Conservation (phyloP, 92 coral and sea anemone species). For the Phenganax subtilis region DNA sequence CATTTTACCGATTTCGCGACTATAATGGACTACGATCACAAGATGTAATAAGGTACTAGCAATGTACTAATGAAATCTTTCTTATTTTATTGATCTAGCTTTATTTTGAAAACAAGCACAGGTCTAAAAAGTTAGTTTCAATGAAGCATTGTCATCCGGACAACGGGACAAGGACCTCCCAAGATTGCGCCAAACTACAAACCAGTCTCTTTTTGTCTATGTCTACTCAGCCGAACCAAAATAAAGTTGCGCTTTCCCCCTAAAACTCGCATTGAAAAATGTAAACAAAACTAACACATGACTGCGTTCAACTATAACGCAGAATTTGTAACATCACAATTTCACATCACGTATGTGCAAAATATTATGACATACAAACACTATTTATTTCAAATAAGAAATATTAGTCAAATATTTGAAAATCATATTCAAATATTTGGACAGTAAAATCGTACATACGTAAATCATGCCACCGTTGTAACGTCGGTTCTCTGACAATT, state of each 20-base stretch:
- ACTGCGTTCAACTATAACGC: background rate
- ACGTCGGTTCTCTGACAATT: too few species aligned
- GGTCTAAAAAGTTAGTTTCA: slow-evolving; percentile 2
- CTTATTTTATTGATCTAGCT: slow-evolving; percentile 10
- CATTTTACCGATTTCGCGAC: slow-evolving; percentile 5
- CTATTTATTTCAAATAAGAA: background rate
- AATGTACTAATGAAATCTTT: slow-evolving; percentile 3
- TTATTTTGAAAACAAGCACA: slow-evolving; percentile 34
- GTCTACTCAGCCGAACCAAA: slow-evolving; percentile 2
- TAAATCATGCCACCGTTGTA: background rate
- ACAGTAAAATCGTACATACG: background rate
- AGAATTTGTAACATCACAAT: background rate
- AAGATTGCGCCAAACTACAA: background rate
- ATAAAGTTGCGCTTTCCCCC: background rate
- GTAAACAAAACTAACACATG: background rate
- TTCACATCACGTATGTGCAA: background rate
- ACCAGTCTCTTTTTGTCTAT: slow-evolving; percentile 6
- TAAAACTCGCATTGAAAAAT: background rate
- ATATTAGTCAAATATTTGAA: slow-evolving; percentile 5
- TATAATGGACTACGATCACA: background rate
- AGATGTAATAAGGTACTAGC: background rate
- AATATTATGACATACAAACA: slow-evolving; percentile 5
- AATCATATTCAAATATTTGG: background rate
- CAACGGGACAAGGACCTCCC: background rate
- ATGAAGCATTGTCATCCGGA: slow-evolving; percentile 6